These are phyloP conservation scores for Tetranychus truncatus DNA, from an alignment of 2,888 invertebrate genomes.

Conservation along the genomic window DNA sequence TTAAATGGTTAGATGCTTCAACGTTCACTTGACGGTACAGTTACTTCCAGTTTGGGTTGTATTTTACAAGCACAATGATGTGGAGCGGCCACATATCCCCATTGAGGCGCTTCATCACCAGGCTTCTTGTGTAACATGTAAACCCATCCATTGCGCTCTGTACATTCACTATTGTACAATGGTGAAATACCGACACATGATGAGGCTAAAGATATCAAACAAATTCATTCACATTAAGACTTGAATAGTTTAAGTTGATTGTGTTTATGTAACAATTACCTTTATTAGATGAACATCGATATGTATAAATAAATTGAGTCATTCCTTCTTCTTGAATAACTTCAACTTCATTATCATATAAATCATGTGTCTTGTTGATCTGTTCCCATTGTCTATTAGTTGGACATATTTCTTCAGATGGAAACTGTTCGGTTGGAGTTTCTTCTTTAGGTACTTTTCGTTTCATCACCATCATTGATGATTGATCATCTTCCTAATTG, in stretches of 20 bases:
- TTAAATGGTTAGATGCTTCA: too few relatives aligned
- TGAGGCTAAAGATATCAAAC: conserved; percentile 6
- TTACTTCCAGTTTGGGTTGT: conserved; percentile 13
- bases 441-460: background rate
- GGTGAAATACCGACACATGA: conserved; percentile 26
- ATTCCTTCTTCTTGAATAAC: conserved; percentile 25
- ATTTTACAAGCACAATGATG: conserved; percentile 30
- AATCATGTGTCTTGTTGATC: conserved; percentile 25
- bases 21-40: background rate
- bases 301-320: conserved; percentile 26
- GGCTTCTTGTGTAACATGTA: conserved; percentile 26
- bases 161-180: conserved; percentile 26
- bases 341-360: conserved; percentile 26
- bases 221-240: background rate
- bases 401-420: conserved; percentile 27
- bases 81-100: conserved; percentile 29
- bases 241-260: background rate
- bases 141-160: conserved; percentile 27
- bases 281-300: conserved; percentile 23
- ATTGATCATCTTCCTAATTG: background rate
- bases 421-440: conserved; percentile 18
- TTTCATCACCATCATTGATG: background rate
- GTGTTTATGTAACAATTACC: conserved; percentile 10
- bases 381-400: conserved; percentile 26
- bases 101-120: conserved; percentile 24